These are phyloP conservation scores for Rissa tridactyla DNA, from an alignment of 2,113 vertebrate species.

Conservation along the genomic window DNA sequence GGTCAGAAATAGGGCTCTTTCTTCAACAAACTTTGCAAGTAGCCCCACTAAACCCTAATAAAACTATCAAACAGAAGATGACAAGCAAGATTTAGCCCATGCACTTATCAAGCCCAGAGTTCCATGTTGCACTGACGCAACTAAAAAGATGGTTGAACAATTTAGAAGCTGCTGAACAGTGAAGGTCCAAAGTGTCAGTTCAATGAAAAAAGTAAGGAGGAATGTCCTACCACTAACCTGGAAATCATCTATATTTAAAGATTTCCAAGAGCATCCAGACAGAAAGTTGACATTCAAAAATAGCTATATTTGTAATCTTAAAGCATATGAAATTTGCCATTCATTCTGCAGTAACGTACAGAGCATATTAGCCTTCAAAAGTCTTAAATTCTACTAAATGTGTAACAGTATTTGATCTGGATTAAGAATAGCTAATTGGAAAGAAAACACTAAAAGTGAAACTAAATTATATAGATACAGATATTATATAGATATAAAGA, in stretches of 20 bases:
- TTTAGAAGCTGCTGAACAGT: background rate
- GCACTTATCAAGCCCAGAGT: background rate
- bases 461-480: background rate
- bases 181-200: background rate
- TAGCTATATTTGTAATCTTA: background rate
- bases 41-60: background rate
- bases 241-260: slow-evolving; percentile 11
- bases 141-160: background rate
- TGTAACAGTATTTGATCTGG: background rate
- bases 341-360: background rate
- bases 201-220: background rate
- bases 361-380: background rate
- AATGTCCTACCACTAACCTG: background rate
- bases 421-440: background rate
- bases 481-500: background rate
- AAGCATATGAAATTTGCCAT: background rate
- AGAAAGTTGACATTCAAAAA: background rate
- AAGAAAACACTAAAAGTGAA: background rate
- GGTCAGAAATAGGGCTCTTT: fast-evolving
- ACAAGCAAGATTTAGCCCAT: background rate
- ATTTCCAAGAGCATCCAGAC: background rate
- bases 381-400: background rate
- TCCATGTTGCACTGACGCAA: background rate
- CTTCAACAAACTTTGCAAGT: background rate
- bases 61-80: background rate